Percentiles rank a stretch among this genome's conserved stretches.
Evolutionary conservation across 2,888 invertebrate species (phyloP).

Genomic region (Coronaproctus castanopsis): DNA sequence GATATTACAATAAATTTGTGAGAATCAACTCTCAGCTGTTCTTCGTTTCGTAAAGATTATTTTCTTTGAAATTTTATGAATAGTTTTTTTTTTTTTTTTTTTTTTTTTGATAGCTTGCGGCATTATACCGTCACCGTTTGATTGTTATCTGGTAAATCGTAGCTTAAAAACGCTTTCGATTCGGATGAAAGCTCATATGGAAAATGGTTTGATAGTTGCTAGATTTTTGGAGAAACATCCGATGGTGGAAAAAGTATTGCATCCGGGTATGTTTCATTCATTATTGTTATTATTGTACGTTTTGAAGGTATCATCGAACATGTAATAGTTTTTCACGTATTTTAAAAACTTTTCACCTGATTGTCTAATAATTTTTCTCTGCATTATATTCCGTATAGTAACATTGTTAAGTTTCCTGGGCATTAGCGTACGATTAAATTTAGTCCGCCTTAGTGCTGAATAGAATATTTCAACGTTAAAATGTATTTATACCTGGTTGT

Average conservation of each 20-base stretch:
- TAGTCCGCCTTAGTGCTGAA: no score
- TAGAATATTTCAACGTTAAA: no score
- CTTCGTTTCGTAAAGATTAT: background rate
- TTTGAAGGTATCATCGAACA: no score
- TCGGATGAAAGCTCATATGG: conserved; percentile 75
- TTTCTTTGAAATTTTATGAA: background rate
- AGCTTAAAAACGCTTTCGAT: conserved; percentile 82
- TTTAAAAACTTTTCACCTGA: no score
- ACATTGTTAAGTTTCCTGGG: no score
- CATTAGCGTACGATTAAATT: no score
- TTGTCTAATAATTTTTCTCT: no score
- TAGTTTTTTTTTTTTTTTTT: no score
- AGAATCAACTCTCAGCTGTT: background rate
- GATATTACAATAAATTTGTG: background rate
- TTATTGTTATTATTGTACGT: no score
- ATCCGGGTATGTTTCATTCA: conserved; percentile 42
- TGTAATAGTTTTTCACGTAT: no score
- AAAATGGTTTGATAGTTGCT: conserved; percentile 55
- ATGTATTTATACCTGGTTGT: no score
- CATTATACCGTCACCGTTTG: conserved; percentile 86
- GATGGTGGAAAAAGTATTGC: conserved; percentile 55
- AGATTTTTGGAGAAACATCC: conserved; percentile 62
- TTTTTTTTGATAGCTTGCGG: conserved; percentile 50
- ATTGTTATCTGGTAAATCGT: conserved; percentile 80
- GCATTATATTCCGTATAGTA: no score